Evolutionary conservation across 2,888 invertebrate genomes (phyloP).

Genomic region (Yponomeuta malinellus): DNA sequence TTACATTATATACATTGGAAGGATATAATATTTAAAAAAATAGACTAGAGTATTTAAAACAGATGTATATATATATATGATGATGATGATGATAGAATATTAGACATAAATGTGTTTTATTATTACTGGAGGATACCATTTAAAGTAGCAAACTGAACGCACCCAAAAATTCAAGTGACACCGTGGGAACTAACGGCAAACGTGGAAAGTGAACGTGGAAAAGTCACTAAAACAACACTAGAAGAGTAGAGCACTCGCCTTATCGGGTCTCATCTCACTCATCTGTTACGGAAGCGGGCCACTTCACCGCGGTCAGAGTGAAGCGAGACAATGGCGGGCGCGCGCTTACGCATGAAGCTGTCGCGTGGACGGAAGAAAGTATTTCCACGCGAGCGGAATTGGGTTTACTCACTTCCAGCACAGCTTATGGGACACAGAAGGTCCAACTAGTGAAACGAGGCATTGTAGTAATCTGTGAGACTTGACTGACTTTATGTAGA

Average conservation of each 20-base stretch:
- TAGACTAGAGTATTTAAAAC: too few species aligned
- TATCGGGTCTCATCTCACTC: constrained; percentile 4
- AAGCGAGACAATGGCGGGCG: not conserved
- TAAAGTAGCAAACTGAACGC: too few species aligned
- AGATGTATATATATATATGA: too few species aligned
- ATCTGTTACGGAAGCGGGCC: not conserved
- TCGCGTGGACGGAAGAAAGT: constrained; percentile 1
- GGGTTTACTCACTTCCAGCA: not conserved
- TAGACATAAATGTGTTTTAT: too few species aligned
- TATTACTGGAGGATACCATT: too few species aligned
- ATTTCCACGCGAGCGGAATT: not conserved
- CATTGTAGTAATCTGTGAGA: too few species aligned
- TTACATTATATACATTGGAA: too few species aligned
- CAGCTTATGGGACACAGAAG: not conserved
- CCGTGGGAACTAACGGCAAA: not conserved
- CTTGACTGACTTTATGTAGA: too few species aligned
- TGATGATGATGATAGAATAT: too few species aligned
- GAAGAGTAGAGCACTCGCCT: not conserved
- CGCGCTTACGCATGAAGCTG: not conserved
- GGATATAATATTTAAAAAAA: too few species aligned
- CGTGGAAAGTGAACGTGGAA: not conserved
- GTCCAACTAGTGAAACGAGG: not conserved
- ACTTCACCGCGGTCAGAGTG: not conserved
- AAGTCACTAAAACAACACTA: not conserved
- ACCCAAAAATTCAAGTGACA: not conserved